Evolutionary conservation across 1,140 invertebrate species (phyloP).

Genomic region (Drosophila quadrilineata): DNA sequence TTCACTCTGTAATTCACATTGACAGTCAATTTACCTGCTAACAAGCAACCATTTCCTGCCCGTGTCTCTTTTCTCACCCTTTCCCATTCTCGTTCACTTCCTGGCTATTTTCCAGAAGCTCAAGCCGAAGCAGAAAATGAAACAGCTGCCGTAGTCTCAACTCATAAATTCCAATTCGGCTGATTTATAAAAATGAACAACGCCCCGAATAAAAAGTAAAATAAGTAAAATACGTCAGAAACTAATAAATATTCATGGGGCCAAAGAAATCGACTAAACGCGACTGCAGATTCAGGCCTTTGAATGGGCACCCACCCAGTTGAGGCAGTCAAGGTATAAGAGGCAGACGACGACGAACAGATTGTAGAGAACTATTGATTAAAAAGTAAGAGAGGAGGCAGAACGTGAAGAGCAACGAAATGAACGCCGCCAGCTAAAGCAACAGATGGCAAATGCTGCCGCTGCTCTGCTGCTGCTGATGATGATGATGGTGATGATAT

Average conservation of each 20-base stretch:
- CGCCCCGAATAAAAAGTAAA: conserved; percentile 54
- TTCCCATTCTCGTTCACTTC: conserved; percentile 22
- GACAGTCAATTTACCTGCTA: conserved; percentile 72
- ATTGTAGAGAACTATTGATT: conserved; percentile 34
- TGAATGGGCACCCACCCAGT: background rate
- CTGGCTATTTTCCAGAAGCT: conserved; percentile 12
- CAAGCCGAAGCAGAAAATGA: background rate
- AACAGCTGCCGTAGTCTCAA: conserved; percentile 17
- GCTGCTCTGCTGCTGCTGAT: too few species aligned
- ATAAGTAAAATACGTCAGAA: conserved; percentile 12
- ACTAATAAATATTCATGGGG: conserved; percentile 69
- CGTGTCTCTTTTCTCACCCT: too few species aligned
- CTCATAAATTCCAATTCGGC: conserved; percentile 38
- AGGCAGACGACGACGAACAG: conserved; percentile 27
- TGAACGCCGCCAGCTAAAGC: conserved; percentile 29
- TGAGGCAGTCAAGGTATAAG: too few species aligned
- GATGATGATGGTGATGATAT: too few species aligned
- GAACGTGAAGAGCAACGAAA: background rate
- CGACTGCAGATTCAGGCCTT: conserved; percentile 40
- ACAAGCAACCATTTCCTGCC: conserved; percentile 49
- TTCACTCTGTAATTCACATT: conserved; percentile 47
- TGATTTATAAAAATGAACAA: conserved; percentile 73
- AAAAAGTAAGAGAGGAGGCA: conserved; percentile 16
- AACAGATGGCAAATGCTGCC: background rate
- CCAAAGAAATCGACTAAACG: conserved; percentile 29